Evolutionary conservation across 2,113 vertebrate species (phyloP).

Genomic region (Amphiprion ocellaris): DNA sequence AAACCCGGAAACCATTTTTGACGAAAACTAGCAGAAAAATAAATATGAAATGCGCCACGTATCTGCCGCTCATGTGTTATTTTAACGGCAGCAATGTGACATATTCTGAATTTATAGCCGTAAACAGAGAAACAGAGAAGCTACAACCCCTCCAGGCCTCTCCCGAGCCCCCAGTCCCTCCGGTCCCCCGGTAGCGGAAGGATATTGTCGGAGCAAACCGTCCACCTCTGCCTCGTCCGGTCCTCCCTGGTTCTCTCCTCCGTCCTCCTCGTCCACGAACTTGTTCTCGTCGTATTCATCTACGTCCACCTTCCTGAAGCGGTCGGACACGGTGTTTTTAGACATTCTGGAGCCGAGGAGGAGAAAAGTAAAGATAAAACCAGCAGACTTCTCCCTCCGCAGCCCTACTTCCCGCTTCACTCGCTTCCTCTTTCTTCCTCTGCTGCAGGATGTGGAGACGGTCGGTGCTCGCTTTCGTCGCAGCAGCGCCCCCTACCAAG

Average conservation of each 20-base stretch:
- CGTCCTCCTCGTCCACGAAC: constrained; percentile 95
- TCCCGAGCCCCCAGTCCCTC: too few relatives aligned
- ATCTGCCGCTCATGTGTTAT: too few relatives aligned
- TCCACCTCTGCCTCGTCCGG: constrained; percentile 95
- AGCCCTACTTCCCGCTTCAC: background rate
- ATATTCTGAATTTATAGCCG: too few relatives aligned
- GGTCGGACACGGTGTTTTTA: constrained; percentile 87
- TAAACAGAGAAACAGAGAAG: too few relatives aligned
- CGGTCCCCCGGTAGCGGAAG: constrained; percentile 70
- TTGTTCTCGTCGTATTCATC: constrained; percentile 97
- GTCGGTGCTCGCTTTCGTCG: too few relatives aligned
- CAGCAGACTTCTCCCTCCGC: background rate
- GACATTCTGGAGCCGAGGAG: constrained; percentile 79
- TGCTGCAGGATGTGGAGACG: background rate
- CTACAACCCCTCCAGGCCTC: too few relatives aligned
- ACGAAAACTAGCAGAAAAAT: too few relatives aligned
- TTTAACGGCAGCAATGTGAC: too few relatives aligned
- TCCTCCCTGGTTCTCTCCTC: constrained; percentile 90
- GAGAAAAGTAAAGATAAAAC: fast-evolving
- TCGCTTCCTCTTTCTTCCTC: constrained; percentile 7
- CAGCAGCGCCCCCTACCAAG: too few relatives aligned
- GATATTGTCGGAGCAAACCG: constrained; percentile 93
- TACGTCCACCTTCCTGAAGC: constrained; percentile 92
- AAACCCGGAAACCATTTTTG: too few relatives aligned
- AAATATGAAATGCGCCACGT: too few relatives aligned